Evolutionary conservation across 2,888 invertebrate genomes (phyloP), one percentile per base, ranked within the genome.

Genomic region (Rotaria socialis): DNA sequence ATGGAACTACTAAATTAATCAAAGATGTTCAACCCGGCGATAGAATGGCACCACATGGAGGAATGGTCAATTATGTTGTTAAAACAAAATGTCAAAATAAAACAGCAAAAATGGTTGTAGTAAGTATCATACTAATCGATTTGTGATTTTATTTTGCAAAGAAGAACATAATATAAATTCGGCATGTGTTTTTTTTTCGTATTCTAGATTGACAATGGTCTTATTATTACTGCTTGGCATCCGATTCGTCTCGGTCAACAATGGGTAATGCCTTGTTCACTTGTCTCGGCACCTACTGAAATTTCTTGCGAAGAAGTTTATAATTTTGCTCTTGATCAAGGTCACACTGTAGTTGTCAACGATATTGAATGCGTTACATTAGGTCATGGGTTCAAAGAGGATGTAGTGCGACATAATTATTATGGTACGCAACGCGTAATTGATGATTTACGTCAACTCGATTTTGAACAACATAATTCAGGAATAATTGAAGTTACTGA

Each of bases 201-300:
- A 19, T 67, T 67, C 0, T 67, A 67, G 67, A 16, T 67, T 19
- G 19, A 67, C 11, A 67, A 41, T 19, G 58, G 85, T 60, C 43
- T 86, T 11, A 16, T 80, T 0, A 85, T 86, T 14, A 86, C 86
- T 43, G 85, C 86, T n/a, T 86, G 85, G 47, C 86, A 86, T 85
- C 86, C 86, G 1, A 75, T 86, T 24, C 58, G 55, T 84, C 50
- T 50, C 47, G 35, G 80, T 19, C 10, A 24, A 11, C 74, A 85
- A 85, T 86, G 86, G 86, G 41, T 85, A 35, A 85, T 86, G 60
- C 86, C 86, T 19, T 67, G 67, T 41, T 43, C 43, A 4, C 47
- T 47, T 47, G 47, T 80, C 5, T 43, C 47, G 4, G n/a, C 8
- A 19, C 43, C 47, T 11, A 35, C 41, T 5, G 47, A 80, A 22